Percentiles rank a stretch among this genome's conserved stretches.
These are phyloP conservation scores for Pristionchus fissidentatus DNA, from an alignment of 2,888 invertebrate genomes.

Conservation along the genomic window DNA sequence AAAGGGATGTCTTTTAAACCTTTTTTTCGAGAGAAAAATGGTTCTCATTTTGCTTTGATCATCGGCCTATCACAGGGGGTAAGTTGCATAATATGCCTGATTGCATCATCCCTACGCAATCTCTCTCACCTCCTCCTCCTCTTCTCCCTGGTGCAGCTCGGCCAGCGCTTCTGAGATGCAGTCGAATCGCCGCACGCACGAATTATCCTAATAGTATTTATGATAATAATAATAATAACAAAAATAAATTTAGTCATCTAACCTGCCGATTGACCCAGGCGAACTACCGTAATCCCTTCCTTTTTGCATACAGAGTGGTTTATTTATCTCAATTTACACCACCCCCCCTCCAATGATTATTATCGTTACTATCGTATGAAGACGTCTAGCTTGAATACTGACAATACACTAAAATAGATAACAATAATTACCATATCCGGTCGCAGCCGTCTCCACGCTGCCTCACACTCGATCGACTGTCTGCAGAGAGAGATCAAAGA, in stretches of 20 bases:
- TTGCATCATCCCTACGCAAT: neutral
- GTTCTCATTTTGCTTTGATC: too few relatives aligned
- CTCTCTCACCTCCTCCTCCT: slow-evolving; percentile 51
- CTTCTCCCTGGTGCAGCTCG: slow-evolving; percentile 73
- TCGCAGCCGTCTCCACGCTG: slow-evolving; percentile 22
- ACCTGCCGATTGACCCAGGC: neutral
- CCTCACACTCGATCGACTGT: slow-evolving; percentile 47
- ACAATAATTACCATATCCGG: slow-evolving; percentile 43
- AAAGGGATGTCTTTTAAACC: too few relatives aligned
- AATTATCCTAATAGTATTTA: neutral
- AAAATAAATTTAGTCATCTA: neutral
- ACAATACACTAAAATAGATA: neutral
- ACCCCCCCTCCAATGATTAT: too few relatives aligned
- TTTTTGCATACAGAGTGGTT: too few relatives aligned
- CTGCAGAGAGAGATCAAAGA: slow-evolving; percentile 18
- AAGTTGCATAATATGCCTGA: neutral
- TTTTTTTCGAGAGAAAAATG: too few relatives aligned
- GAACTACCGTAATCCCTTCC: too few relatives aligned
- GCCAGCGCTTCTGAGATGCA: slow-evolving; percentile 76
- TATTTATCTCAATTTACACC: too few relatives aligned
- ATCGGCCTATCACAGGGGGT: neutral
- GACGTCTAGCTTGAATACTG: neutral
- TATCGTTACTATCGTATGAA: too few relatives aligned
- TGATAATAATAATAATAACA: neutral
- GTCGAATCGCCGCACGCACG: slow-evolving; percentile 74